Conservation (phyloP, 1,140 invertebrate species). For the Camponotus pennsylvanicus region DNA sequence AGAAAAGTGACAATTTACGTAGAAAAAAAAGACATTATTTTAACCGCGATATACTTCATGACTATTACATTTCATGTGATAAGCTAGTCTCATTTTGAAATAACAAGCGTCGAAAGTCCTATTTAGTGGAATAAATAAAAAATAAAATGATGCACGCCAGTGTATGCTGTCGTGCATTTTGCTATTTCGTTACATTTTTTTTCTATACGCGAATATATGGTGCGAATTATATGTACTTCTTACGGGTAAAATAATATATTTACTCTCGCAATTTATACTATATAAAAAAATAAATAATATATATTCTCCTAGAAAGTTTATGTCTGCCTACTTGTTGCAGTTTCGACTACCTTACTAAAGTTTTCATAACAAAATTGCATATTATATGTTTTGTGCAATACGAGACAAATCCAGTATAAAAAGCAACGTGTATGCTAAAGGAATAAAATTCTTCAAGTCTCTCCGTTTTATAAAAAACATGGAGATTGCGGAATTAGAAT, state of each 20-base stretch:
- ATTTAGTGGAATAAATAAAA: slow-evolving; percentile 39
- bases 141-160: slow-evolving; percentile 26
- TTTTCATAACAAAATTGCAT: slow-evolving; percentile 32
- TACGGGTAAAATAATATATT: slow-evolving; percentile 27
- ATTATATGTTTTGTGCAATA: slow-evolving; percentile 8
- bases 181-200: slow-evolving; percentile 23
- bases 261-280: background rate
- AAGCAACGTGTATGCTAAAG: background rate
- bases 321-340: background rate
- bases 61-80: slow-evolving; percentile 27
- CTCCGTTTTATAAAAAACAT: slow-evolving; percentile 16
- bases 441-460: slow-evolving; percentile 11
- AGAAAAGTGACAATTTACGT: slow-evolving; percentile 34
- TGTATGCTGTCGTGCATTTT: background rate
- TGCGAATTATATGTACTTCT: slow-evolving; percentile 30
- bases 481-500: background rate
- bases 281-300: slow-evolving; percentile 19
- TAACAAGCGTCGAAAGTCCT: slow-evolving; percentile 15
- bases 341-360: slow-evolving; percentile 20
- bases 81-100: slow-evolving; percentile 42
- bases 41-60: slow-evolving; percentile 20
- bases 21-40: slow-evolving; percentile 32
- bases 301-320: slow-evolving; percentile 5
- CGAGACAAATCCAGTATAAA: slow-evolving; percentile 13
- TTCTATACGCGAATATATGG: background rate